Base-by-base conservation (phyloP, 2,113 vertebrate species). In the Boulengeromyrus knoepffleri region DNA sequence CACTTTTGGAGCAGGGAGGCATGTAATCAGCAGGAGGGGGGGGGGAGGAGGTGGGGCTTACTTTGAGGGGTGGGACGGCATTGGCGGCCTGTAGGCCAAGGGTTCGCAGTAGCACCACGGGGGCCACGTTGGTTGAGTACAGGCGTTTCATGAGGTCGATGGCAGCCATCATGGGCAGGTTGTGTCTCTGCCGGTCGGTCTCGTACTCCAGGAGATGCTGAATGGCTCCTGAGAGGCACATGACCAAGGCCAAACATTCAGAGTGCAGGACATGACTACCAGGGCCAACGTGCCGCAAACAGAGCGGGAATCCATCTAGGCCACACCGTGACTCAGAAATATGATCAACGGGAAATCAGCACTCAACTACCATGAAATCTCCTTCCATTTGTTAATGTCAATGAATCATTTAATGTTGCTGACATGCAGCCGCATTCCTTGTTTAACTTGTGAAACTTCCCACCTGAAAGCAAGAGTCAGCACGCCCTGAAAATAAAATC, bases 71-170 rank as follows among this genome's bases (percentile, higher is more conserved):
- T 49, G 97, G 94, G 2, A 98, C 88, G 58, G 97, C 97, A 70
- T 99, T 98, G 89, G 98, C 98, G 90, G 97, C 97, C 95, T 99
- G 99, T 52, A 99, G 92, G 90, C 98, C 99, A 89, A 98, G 97
- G 0, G 97, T 98, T 91, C 98, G 96, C 89, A 99, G 95, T 92
- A 99, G 93, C 83, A 99, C 98, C n/a, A 97, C 90, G 0, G 97
- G 97, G 9, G 95, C 74, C 0, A 95, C 91, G 0, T 94, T 97
- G 0, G 97, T 98, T 83, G 98, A 99, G 50, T 99, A 99, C 0
- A 99, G 96, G 85, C 97, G 97, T 90, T 99, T 98, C 50, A 99
- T 95, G 62, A 98, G 77, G 93, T 99, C 98, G 7, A 95, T 96
- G 88, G 97, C 96, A 62, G 96, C 96, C 95, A 99, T 97, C 94